Percentiles rank a stretch among this genome's conserved stretches.
Conservation (phyloP, 2,113 vertebrate genomes). For the Ursus arctos region DNA sequence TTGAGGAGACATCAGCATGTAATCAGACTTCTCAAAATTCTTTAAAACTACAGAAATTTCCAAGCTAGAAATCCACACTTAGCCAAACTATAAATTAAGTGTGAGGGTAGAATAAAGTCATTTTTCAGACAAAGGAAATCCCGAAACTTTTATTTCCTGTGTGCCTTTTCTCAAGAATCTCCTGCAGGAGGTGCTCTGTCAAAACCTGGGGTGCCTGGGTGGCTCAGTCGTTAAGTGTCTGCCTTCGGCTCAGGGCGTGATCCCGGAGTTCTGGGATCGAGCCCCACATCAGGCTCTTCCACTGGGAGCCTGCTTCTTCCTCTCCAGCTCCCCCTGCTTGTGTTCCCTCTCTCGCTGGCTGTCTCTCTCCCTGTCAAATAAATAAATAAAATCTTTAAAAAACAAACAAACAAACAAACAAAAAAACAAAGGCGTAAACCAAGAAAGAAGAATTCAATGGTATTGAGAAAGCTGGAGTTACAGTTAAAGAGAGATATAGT, state of each 20-base stretch:
- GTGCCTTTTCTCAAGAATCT: neutral
- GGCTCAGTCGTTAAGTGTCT: too few relatives aligned
- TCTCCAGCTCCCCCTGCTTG: too few relatives aligned
- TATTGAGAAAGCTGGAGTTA: neutral
- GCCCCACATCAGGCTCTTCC: too few relatives aligned
- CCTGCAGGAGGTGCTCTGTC: neutral
- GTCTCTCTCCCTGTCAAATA: too few relatives aligned
- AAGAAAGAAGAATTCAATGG: neutral
- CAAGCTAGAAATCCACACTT: neutral
- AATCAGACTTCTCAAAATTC: neutral
- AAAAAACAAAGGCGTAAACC: neutral
- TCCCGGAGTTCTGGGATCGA: too few relatives aligned
- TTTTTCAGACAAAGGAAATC: neutral
- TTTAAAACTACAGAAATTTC: neutral
- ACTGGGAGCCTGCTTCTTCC: too few relatives aligned
- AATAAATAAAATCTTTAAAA: too few relatives aligned
- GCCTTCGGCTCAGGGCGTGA: too few relatives aligned
- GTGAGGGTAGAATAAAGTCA: neutral
- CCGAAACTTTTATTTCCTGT: neutral
- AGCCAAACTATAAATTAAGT: neutral
- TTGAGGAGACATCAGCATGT: neutral
- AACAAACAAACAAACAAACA: too few relatives aligned
- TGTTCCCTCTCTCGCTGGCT: too few relatives aligned
- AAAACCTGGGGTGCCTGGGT: neutral
- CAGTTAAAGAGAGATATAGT: neutral